phyloP scores from a whole-genome alignment of 2,113 vertebrate genomes.

The Mus musculus region DNA sequence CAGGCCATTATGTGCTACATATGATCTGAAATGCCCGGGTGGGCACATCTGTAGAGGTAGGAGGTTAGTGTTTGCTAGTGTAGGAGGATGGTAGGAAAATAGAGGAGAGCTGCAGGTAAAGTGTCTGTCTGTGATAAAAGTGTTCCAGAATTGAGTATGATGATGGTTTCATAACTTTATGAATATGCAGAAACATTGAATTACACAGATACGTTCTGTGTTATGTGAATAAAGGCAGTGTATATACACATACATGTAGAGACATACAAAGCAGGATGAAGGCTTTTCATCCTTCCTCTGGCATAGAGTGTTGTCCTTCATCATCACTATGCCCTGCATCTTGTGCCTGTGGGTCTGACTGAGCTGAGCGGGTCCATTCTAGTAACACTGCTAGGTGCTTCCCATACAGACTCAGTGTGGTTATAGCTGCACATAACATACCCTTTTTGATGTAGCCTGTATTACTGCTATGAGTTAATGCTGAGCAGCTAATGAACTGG shows the following conservation, averaged over 20 bases:
- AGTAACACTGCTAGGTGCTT: neutral
- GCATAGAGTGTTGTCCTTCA: neutral
- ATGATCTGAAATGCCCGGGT: neutral
- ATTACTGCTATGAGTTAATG: neutral
- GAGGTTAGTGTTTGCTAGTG: neutral
- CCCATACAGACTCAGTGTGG: neutral
- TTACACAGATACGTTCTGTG: neutral
- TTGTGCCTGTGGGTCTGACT: neutral
- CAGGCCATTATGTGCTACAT: neutral
- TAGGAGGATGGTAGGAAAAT: neutral
- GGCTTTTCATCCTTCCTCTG: neutral
- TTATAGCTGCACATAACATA: neutral
- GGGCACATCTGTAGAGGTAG: neutral
- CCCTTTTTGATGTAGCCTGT: neutral
- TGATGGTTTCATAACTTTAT: neutral
- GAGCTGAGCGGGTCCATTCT: neutral
- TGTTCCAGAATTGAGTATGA: conserved; percentile 29
- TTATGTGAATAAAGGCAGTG: neutral
- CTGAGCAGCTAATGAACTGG: neutral
- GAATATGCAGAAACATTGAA: neutral
- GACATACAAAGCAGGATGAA: neutral
- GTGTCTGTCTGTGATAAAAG: conserved; percentile 13
- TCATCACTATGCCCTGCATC: neutral
- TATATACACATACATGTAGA: neutral
- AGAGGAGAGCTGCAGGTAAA: neutral